These are phyloP conservation scores for Heliocidaris tuberculata DNA, from an alignment of 35 echinoderm and acorn worm species.

Conservation along the genomic window DNA sequence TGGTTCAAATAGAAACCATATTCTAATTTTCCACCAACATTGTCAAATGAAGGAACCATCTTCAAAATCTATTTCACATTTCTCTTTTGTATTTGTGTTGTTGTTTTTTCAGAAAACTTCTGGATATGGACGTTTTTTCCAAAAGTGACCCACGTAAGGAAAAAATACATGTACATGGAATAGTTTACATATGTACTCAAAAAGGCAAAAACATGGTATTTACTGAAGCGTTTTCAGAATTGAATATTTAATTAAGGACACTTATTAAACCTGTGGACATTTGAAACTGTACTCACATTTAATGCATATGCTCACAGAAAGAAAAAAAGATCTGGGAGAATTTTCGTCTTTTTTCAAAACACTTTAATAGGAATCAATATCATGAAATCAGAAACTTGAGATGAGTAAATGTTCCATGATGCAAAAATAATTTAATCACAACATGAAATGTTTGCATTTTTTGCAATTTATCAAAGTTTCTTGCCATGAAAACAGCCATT, in stretches of 20 bases:
- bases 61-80: background rate
- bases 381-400: no score
- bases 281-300: background rate
- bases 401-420: no score
- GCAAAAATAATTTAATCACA: no score
- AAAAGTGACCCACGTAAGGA: slow-evolving; percentile 67
- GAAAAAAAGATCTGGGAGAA: background rate
- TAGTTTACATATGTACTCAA: background rate
- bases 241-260: no score
- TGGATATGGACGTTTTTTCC: slow-evolving; percentile 71
- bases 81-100: background rate
- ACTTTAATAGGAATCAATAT: background rate
- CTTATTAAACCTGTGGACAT: background rate
- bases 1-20: background rate
- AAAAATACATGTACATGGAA: background rate
- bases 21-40: background rate
- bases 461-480: no score
- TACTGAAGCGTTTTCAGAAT: background rate
- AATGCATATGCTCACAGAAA: background rate
- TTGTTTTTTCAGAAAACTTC: slow-evolving; percentile 62
- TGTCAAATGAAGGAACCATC: background rate
- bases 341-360: no score
- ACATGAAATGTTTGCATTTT: no score
- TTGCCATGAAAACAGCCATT: no score
- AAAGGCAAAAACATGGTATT: background rate